Conservation (phyloP, 2,797 vertebrate species). For the Phalloptychus januarius region DNA sequence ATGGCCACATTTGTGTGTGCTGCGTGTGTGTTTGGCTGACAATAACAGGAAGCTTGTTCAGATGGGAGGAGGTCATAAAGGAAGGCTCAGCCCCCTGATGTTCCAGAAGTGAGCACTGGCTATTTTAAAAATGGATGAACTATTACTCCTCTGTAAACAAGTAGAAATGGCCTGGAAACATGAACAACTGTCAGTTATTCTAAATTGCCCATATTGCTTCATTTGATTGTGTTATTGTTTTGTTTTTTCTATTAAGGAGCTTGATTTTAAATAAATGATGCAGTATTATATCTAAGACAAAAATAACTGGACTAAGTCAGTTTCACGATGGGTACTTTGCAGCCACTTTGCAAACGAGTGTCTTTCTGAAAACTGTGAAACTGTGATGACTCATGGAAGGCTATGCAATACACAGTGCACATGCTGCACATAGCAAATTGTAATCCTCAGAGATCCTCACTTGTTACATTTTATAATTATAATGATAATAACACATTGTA, state of each 20-base stretch:
- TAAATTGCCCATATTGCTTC: background rate
- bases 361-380: background rate
- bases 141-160: slow-evolving; percentile 34
- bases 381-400: background rate
- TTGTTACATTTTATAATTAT: no score
- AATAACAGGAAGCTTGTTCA: slow-evolving; percentile 73
- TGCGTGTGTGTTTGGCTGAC: slow-evolving; percentile 47
- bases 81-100: slow-evolving; percentile 52
- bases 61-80: slow-evolving; percentile 64
- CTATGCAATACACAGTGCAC: background rate
- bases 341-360: background rate
- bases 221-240: background rate
- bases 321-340: background rate
- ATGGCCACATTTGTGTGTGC: slow-evolving; percentile 28
- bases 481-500: no score
- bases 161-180: slow-evolving; percentile 8
- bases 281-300: background rate
- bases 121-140: slow-evolving; percentile 51
- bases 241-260: background rate
- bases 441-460: background rate
- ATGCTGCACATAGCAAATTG: background rate
- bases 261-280: background rate
- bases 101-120: slow-evolving; percentile 45
- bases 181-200: background rate
- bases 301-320: background rate